Base-by-base conservation (phyloP, 2,888 invertebrate genomes). In the Coremacera marginata region DNA sequence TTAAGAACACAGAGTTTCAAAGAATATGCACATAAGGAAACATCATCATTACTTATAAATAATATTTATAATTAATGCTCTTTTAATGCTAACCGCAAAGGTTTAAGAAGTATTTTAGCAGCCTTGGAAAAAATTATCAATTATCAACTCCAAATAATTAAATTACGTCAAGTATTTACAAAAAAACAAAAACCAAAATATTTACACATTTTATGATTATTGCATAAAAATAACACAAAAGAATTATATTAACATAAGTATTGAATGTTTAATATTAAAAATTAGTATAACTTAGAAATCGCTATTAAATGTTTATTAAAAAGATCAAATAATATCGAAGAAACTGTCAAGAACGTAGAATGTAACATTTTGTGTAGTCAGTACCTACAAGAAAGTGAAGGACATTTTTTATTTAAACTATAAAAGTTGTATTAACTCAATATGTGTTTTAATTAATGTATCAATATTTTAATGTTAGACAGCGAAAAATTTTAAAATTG, bases 401-500 rank as follows among this genome's bases (percentile, higher is more conserved):
- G 44, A 44, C 11, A 44, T 11, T 44, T 44, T 44, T 44, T 44
- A 7, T 44, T 11, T 44, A 44, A 11, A 44, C 44, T 44, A 11
- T 7, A 9, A 55, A 55, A 55, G 55, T 55, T 55, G 55, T 55
- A 55, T 19, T 55, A 55, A 19, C 19, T 55, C 7, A 55, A 55
- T 55, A 55, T 19, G 11, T n/a, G 44, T 44, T 44, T 44, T 44
- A 7, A 44, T 44, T 7, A 44, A 44, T 44, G 44, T 44, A 44
- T 44, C 44, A 67, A 51, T 68, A 68, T 68, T 68, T 68, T 27
- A 49, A 68, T 25, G 49, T 51, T 27, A 51, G 25, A 4, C 34
- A 51, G 63, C 63, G 27, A 37, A 37, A 34, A 34, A 44, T 49
- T 68, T 68, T 68, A 49, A 68, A 68, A 68, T 68, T 68, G 25